Percentiles rank a stretch among this genome's conserved stretches.
These are phyloP conservation scores for Olivierus martensii DNA, from an alignment of 1,140 invertebrate species.

Conservation along the genomic window DNA sequence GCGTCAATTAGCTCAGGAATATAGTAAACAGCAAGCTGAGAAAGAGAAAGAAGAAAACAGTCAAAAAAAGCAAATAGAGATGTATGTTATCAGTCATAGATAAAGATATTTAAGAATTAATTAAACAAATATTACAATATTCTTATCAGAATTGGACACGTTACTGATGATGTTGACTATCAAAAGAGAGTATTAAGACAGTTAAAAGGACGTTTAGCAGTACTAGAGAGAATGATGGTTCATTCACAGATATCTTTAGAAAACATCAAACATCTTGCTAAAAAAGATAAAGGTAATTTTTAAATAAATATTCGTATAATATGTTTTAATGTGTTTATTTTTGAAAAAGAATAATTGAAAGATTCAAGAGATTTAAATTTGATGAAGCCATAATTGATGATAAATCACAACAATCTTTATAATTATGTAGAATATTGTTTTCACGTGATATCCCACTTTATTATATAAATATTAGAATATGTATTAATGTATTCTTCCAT, in stretches of 20 bases:
- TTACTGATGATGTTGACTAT: constrained; percentile 16
- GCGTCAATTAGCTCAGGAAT: constrained; percentile 20
- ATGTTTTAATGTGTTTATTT: background rate
- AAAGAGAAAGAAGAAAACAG: constrained; percentile 15
- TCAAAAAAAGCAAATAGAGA: constrained; percentile 17
- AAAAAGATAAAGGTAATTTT: constrained; percentile 13
- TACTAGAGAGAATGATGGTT: constrained; percentile 12
- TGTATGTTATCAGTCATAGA: constrained; percentile 7
- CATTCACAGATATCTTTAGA: constrained; percentile 28
- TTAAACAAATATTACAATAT: no score
- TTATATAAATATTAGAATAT: no score
- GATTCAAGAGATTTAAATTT: no score
- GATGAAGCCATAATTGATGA: no score
- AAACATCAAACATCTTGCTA: constrained; percentile 27
- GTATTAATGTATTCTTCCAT: no score
- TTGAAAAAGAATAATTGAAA: no score
- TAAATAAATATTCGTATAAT: no score
- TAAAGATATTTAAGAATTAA: no score
- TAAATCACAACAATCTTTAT: no score
- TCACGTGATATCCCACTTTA: no score
- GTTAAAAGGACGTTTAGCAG: constrained; percentile 13
- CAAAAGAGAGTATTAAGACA: constrained; percentile 14
- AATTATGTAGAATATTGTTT: no score
- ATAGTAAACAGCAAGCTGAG: constrained; percentile 9
- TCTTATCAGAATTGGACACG: constrained; percentile 4